Base-by-base conservation (phyloP, 2,797 vertebrate species). In the Poeciliopsis presidionis region DNA sequence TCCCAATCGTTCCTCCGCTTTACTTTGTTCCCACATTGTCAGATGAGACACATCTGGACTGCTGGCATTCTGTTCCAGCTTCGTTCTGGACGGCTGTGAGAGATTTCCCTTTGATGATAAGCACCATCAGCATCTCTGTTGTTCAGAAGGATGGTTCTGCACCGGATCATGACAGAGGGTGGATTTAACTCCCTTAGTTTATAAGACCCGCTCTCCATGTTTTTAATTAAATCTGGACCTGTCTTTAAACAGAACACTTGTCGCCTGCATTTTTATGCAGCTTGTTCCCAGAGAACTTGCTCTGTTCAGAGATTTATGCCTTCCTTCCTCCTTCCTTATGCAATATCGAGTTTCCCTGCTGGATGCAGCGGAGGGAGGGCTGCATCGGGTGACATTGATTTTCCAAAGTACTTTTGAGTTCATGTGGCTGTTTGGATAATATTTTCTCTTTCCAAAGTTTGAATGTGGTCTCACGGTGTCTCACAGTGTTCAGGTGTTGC, bases 371-470 rank as follows among this genome's bases (percentile, higher is more conserved):
- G 36, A 67, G 33, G 36, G 63, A 41, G 33, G 18, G 33, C 33
- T 65, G 61, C 20, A 11, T 25, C 25, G 39, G 7, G 6, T 6
- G 67, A 43, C 65, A 69, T n/a, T 25, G 65, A 45, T 70, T 70
- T 70, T 45, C 25, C 67, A n/a, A 70, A 69, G 39, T 25, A 43
- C 65, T 45, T 45, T 3, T 70, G 67, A 70, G 67, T 70, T 70
- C 41, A 28, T 70, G 25, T 13, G 41, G 41, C 67, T 41, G 20
- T 6, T 43, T 65, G 33, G 61, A 65, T 65, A 18, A 5, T 41
- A 25, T 22, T 63, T 39, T 39, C 16, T 65, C 33, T 65, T 65
- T 22, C 61, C 30, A 18, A 39, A 36, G 33, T 65, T 39, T 65
- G 18, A 65, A 61, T 61, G 59, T 61, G 33, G 59, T 61, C 59